These are phyloP conservation scores for Rhyzopertha dominica DNA, from an alignment of 1,140 invertebrate genomes.

Conservation along the genomic window DNA sequence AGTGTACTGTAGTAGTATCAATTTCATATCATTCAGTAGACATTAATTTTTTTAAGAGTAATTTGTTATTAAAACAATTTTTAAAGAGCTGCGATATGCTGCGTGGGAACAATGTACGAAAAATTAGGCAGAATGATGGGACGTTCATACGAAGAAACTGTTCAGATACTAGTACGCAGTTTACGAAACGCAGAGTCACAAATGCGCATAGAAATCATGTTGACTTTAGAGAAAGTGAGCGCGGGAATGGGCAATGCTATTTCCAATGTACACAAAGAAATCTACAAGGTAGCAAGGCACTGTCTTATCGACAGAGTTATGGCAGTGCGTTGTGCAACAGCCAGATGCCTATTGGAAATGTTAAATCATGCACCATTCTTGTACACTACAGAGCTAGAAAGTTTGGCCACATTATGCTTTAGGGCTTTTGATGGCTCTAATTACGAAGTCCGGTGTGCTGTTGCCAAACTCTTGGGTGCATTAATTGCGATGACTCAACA, in stretches of 20 bases:
- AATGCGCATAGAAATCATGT: slow-evolving; percentile 93
- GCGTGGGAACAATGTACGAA: slow-evolving; percentile 96
- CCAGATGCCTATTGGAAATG: slow-evolving; percentile 85
- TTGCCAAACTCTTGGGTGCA: slow-evolving; percentile 85
- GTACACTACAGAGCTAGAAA: slow-evolving; percentile 86
- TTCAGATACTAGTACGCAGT: slow-evolving; percentile 86
- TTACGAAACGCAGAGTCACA: slow-evolving; percentile 94
- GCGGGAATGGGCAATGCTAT: slow-evolving; percentile 85
- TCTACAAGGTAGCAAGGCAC: slow-evolving; percentile 82
- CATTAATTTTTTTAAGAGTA: slow-evolving; percentile 6
- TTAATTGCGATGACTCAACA: slow-evolving; percentile 80
- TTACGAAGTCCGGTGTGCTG: slow-evolving; percentile 88
- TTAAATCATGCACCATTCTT: slow-evolving; percentile 84
- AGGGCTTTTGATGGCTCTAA: slow-evolving; percentile 90
- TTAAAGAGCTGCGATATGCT: slow-evolving; percentile 90
- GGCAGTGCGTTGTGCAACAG: slow-evolving; percentile 82
- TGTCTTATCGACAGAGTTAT: slow-evolving; percentile 86
- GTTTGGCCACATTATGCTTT: slow-evolving; percentile 81
- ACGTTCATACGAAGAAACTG: slow-evolving; percentile 95
- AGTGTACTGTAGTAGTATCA: not conserved
- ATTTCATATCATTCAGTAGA: not conserved
- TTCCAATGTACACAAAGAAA: slow-evolving; percentile 82
- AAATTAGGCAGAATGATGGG: slow-evolving; percentile 98
- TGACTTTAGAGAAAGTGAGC: slow-evolving; percentile 87
- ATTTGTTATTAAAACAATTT: slow-evolving; percentile 19